Conservation (phyloP, 2,888 invertebrate species). For the Agonum fuliginosum region DNA sequence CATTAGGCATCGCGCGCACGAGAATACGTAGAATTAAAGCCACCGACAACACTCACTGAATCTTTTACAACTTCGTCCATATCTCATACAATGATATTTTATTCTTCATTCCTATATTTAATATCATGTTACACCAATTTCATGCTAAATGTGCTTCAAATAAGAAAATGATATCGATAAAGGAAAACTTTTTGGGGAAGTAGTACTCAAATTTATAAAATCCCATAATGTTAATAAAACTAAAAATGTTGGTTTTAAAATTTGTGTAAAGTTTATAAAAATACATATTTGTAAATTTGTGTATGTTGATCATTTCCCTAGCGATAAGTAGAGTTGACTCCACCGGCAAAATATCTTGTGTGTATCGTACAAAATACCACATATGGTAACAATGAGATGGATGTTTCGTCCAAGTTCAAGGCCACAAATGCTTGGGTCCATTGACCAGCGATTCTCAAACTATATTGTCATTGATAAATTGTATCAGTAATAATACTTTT, state of each 20-base stretch:
- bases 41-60: conserved; percentile 38
- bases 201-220: background rate
- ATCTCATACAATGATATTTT: background rate
- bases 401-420: conserved; percentile 55
- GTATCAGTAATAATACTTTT: background rate
- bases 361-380: conserved; percentile 51
- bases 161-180: background rate
- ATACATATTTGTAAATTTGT: too few relatives aligned
- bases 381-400: conserved; percentile 58
- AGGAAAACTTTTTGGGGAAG: background rate
- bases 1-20: conserved; percentile 50
- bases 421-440: conserved; percentile 32
- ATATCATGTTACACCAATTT: background rate
- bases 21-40: conserved; percentile 38
- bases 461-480: background rate
- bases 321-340: conserved; percentile 20
- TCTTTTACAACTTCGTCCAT: conserved; percentile 7
- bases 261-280: too few relatives aligned
- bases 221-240: background rate
- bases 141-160: background rate
- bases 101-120: background rate
- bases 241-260: too few relatives aligned
- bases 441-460: conserved; percentile 41
- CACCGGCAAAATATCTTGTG: conserved; percentile 21
- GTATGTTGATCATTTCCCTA: too few relatives aligned